Conservation (phyloP, 2,888 invertebrate genomes). For the Drosophila nr. perissopoda region DNA sequence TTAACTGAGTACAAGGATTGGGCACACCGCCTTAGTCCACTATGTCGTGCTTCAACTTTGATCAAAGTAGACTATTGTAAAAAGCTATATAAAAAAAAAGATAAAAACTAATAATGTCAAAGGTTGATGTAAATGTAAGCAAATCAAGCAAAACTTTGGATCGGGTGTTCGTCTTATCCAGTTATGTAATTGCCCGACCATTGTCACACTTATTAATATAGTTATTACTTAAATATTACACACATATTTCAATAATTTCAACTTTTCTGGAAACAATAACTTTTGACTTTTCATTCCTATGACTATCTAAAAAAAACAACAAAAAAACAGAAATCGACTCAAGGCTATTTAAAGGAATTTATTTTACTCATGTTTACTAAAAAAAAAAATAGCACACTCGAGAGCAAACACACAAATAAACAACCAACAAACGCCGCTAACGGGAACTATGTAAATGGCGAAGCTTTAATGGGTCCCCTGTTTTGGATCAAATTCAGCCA, state of each 20-base stretch:
- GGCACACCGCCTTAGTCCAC: slow-evolving; percentile 9
- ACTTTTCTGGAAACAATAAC: slow-evolving; percentile 9
- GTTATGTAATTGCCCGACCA: background rate
- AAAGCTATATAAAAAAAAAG: slow-evolving; percentile 26
- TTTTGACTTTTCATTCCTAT: slow-evolving; percentile 23
- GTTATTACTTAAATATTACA: slow-evolving; percentile 7
- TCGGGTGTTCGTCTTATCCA: slow-evolving; percentile 3
- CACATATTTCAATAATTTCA: background rate
- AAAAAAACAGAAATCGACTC: background rate
- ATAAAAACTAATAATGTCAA: slow-evolving; percentile 8
- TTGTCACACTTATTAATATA: slow-evolving; percentile 10
- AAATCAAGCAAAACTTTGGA: slow-evolving; percentile 4
- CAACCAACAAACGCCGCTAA: slow-evolving; percentile 23
- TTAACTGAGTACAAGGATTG: slow-evolving; percentile 21
- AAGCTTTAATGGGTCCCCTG: slow-evolving; percentile 40
- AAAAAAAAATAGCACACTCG: background rate
- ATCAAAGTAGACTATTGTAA: slow-evolving; percentile 33
- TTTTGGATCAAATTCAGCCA: slow-evolving; percentile 46
- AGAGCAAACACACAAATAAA: slow-evolving; percentile 11
- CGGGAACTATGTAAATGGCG: slow-evolving; percentile 39
- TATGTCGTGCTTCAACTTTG: slow-evolving; percentile 10
- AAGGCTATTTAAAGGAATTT: slow-evolving; percentile 22
- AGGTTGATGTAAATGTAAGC: slow-evolving; percentile 18
- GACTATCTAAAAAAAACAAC: slow-evolving; percentile 4
- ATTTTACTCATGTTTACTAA: slow-evolving; percentile 10